Evolutionary conservation across 2,113 vertebrate species (phyloP).

Genomic region (Hirundichthys speculiger): DNA sequence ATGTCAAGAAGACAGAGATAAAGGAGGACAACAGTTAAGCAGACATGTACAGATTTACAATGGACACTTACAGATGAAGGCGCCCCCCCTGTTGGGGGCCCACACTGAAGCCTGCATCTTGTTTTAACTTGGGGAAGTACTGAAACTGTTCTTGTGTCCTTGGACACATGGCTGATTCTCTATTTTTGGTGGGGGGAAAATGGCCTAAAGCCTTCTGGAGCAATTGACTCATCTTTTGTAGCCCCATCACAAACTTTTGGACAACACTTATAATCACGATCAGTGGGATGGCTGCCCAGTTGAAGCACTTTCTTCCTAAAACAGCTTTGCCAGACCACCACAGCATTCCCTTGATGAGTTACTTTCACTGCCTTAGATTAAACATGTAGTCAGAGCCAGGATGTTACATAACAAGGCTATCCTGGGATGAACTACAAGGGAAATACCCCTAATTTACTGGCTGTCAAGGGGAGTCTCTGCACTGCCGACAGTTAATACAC

Average conservation of each 20-base stretch:
- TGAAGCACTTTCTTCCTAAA: conserved; percentile 68
- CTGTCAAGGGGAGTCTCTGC: conserved; percentile 42
- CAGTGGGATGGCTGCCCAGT: conserved; percentile 44
- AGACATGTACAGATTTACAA: not conserved
- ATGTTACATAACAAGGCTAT: conserved; percentile 70
- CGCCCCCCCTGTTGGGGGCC: not conserved
- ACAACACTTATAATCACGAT: conserved; percentile 52
- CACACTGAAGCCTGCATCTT: conserved; percentile 15
- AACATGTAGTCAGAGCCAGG: conserved; percentile 13
- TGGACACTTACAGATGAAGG: not conserved
- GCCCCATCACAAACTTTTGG: conserved; percentile 56
- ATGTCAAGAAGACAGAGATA: too few relatives aligned
- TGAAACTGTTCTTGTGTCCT: conserved; percentile 38
- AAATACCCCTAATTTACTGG: conserved; percentile 65
- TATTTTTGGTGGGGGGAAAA: conserved; percentile 52
- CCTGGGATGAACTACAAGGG: conserved; percentile 69
- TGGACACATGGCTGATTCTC: conserved; percentile 31
- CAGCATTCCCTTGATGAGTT: conserved; percentile 54
- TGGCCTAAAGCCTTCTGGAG: conserved; percentile 57
- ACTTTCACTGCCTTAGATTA: conserved; percentile 49
- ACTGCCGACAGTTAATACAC: conserved; percentile 42
- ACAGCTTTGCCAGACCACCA: conserved; percentile 46
- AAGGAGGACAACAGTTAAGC: too few relatives aligned
- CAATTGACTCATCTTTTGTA: conserved; percentile 71
- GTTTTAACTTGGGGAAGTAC: conserved; percentile 43